Evolutionary conservation across 2,797 vertebrate species (phyloP).

Genomic region (Bovichtus diacanthus): DNA sequence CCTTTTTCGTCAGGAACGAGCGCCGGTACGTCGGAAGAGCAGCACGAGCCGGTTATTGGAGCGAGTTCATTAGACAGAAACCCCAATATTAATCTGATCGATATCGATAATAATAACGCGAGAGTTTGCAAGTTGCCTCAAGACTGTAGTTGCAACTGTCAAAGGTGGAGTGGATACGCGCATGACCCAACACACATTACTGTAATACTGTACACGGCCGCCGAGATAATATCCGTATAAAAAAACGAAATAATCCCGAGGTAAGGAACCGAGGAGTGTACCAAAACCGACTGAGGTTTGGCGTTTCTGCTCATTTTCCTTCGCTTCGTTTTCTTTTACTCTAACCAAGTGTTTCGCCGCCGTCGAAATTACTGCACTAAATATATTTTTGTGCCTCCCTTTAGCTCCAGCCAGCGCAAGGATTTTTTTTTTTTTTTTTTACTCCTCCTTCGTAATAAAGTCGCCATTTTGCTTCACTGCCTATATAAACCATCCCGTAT

Average conservation of each 20-base stretch:
- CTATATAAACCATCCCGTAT: slow-evolving; percentile 87
- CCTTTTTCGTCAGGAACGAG: slow-evolving; percentile 78
- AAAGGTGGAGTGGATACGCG: slow-evolving; percentile 89
- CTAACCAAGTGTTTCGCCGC: slow-evolving; percentile 71
- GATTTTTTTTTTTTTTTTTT: slow-evolving; percentile 81
- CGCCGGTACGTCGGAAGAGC: slow-evolving; percentile 83
- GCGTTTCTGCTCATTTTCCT: slow-evolving; percentile 69
- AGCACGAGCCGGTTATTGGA: slow-evolving; percentile 72
- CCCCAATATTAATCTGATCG: slow-evolving; percentile 68
- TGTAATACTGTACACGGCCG: slow-evolving; percentile 86
- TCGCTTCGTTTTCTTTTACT: slow-evolving; percentile 75
- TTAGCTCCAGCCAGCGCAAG: slow-evolving; percentile 83
- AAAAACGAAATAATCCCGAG: slow-evolving; percentile 83
- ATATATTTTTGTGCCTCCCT: slow-evolving; percentile 84
- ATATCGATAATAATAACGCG: slow-evolving; percentile 87
- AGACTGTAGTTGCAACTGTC: slow-evolving; percentile 89
- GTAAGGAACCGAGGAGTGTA: slow-evolving; percentile 81
- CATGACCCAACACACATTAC: slow-evolving; percentile 85
- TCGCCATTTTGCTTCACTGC: slow-evolving; percentile 97
- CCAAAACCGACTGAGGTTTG: slow-evolving; percentile 57
- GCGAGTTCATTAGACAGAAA: slow-evolving; percentile 73
- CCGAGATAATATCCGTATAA: slow-evolving; percentile 84
- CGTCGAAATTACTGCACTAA: slow-evolving; percentile 83
- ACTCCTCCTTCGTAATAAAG: slow-evolving; percentile 93
- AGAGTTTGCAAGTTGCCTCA: slow-evolving; percentile 88